Evolutionary conservation across 2,888 invertebrate genomes (phyloP), one percentile per base, ranked within the genome.

Genomic region (Malthinus flaveolus): DNA sequence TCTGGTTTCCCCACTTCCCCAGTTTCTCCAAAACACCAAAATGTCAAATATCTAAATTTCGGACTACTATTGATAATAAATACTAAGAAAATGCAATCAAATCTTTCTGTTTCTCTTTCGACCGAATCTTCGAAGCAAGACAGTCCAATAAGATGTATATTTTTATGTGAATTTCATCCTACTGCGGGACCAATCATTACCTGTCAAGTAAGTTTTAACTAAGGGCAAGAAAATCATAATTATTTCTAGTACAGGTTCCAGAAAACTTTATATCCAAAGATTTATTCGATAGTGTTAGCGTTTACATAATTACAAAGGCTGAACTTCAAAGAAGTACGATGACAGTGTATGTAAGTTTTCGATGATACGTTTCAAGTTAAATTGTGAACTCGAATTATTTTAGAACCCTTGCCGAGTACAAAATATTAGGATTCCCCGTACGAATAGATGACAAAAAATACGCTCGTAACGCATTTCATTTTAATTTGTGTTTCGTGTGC

Each of bases 401-500:
- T 71, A 88, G 88, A 62, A 88, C 88, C 56, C 79, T 87, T 7
- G 79, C 84, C 50, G 91, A 92, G 31, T 89, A 90, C 71, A 96
- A 96, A 80, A 93, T 97, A 66, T 84, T 97, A 10, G 96, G 96
- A 0, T 96, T 92, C 78, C 97, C 97, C 0, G 91, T 96, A 36
- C 85, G 90, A 64, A 95, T 97, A 57, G 90, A 93, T 69, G 88
- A 91, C 77, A 86, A 90, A 48, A 90, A 93, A 71, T 97, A 97
- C 79, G 89, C 89, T 9, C 83, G 97, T 51, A 97, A 97, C 79
- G 93, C 93, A n/a, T 92, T 94, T 71, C 89, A 95, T 62, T 97
- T 97, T 80, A 97, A 97, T 80, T 79, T 95, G 32, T 96, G 96
- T 78, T 95, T 97, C 75, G 95, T 97, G 0, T 96, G 95, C 73